These are phyloP conservation scores for Ictalurus furcatus DNA, from an alignment of 2,113 vertebrate species.

Conservation along the genomic window DNA sequence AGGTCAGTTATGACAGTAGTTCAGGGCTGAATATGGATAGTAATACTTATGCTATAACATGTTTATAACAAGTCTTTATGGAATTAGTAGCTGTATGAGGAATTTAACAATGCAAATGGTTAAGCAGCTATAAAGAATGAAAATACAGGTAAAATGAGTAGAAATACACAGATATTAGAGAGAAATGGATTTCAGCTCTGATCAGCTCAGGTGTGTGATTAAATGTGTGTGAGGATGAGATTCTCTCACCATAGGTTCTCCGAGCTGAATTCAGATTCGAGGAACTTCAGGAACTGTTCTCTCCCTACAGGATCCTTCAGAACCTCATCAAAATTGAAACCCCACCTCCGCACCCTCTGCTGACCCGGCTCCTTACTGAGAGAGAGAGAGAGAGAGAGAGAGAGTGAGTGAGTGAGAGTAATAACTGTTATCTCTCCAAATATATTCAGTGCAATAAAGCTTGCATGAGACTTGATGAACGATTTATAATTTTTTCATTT, in stretches of 20 bases:
- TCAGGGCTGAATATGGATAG: not conserved
- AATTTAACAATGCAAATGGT: not conserved
- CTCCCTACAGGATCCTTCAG: conserved; percentile 84
- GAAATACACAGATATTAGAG: not conserved
- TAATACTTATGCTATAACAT: not conserved
- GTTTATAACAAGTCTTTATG: not conserved
- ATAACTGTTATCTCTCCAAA: not conserved
- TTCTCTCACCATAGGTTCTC: conserved; percentile 81
- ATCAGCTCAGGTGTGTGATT: not conserved
- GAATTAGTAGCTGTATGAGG: not conserved
- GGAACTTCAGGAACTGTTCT: conserved; percentile 86
- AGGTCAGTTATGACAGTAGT: not conserved
- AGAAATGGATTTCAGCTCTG: not conserved
- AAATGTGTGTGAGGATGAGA: not conserved
- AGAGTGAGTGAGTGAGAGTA: too few species aligned
- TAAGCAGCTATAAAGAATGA: not conserved
- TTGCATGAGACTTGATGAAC: not conserved
- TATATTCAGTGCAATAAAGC: not conserved
- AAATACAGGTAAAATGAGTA: not conserved
- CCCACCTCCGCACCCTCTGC: conserved; percentile 85
- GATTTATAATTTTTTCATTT: not conserved
- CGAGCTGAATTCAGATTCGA: conserved; percentile 89
- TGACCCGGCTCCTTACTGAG: conserved; percentile 83
- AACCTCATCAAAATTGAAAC: conserved; percentile 84
- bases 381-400: conserved; percentile 11